Conservation (phyloP, 2,888 invertebrate species). For the Dasysyrphus albostriatus region DNA sequence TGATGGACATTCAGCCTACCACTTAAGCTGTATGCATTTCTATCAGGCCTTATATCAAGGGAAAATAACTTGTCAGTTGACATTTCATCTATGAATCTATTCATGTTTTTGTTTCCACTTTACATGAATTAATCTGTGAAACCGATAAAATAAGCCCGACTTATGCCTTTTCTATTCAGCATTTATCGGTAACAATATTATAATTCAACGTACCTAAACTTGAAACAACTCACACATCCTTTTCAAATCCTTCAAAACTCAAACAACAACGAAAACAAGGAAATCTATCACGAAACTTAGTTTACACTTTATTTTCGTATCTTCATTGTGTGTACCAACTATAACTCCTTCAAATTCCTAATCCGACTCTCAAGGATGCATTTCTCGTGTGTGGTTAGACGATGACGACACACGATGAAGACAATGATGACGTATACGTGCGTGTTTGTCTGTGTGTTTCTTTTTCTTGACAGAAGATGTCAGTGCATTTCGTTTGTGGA, state of each 20-base stretch:
- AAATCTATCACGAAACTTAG: conserved; percentile 39
- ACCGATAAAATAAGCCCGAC: not conserved
- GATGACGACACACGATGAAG: not conserved
- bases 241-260: not conserved
- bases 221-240: conserved; percentile 1
- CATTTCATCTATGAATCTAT: not conserved
- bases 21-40: too few species aligned
- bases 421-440: not conserved
- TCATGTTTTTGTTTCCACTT: not conserved
- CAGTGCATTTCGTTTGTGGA: conserved; percentile 60
- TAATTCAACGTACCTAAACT: not conserved
- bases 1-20: too few species aligned
- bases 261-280: conserved; percentile 35
- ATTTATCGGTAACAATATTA: not conserved
- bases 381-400: not conserved
- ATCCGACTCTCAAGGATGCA: not conserved
- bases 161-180: not conserved
- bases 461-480: conserved; percentile 54
- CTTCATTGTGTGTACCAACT: not conserved
- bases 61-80: too few species aligned
- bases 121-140: not conserved
- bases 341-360: not conserved
- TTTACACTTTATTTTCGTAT: conserved; percentile 22
- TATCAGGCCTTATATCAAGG: too few species aligned
- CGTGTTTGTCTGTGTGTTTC: conserved; percentile 13